Base-by-base conservation (phyloP, 2,797 vertebrate species). In the Alauda arvensis region DNA sequence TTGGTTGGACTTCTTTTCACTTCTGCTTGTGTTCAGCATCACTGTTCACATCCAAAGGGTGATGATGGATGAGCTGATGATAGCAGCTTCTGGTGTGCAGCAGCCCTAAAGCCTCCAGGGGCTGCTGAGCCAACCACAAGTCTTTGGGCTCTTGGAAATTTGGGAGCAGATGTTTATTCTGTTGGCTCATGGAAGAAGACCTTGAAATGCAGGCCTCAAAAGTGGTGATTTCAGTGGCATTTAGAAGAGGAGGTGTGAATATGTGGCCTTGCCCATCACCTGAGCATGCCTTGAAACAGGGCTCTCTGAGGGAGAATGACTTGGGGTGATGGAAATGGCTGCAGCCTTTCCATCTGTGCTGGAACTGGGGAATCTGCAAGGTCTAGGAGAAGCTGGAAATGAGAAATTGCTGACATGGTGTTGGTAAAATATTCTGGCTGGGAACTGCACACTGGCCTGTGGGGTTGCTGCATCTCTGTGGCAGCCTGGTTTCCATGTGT, bases 91-190 rank as follows among this genome's bases (percentile, higher is more conserved):
- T 85, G 85, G 49, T 74, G 67, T 67, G 56, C 16, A 1, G 65
- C 71, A 62, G 61, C 39, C 60, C 37, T 1, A 2, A 49, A 81
- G 56, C 39, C 51, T 55, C 63, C 67, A 6, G 53, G 74, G 75
- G 39, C 59, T 78, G 56, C 67, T 87, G 34, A 78, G 34, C 48
- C 83, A 68, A 83, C 72, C 70, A 77, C 69, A 70, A 60, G 42
- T 19, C 76, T 72, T 75, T 45, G 59, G 66, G 52, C 33, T 83
- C 70, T 46, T 78, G 75, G 77, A 91, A 92, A 37, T 83, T 62
- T 81, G 63, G 90, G 89, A 80, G 63, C 37, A 33, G 34, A n/a
- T n/a, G n/a, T n/a, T n/a, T n/a, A n/a, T 72, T 88, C 45, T 62
- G 24, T 60, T 83, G 62, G 49, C 62, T 85, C 0, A 0, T 31